Evolutionary conservation across 1,140 invertebrate species (phyloP), one percentile per base, ranked within the genome.

Genomic region (Drosophila ambigua): DNA sequence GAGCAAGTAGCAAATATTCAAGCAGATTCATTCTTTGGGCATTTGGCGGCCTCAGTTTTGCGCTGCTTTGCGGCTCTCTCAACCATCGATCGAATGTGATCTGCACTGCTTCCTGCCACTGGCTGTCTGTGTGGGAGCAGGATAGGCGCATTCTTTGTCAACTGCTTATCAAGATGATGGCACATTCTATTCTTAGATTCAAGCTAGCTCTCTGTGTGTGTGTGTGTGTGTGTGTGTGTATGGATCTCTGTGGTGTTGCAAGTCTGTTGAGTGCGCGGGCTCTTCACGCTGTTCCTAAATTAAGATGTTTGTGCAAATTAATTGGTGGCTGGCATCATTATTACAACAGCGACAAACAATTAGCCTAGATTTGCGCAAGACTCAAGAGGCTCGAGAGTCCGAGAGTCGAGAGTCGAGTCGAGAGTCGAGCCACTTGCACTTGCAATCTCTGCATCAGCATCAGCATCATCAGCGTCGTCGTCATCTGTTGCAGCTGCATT

Each of bases 231-330:
- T 13, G 4, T 39, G 8, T 16, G 16, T 16, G 16, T 16, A 1
- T 16, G 16, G 20, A 20, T 20, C 20, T 20, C 20, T 39, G 11
- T 39, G 35, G 11, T 39, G 35, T 39, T 11, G 15, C 11, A 48
- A 16, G 44, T 45, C 6, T 9, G 28, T 48, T 28, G 64, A 71
- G 67, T 55, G 48, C 39, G 16, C 39, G 16, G 35, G 35, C 28
- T 65, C 66, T 59, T 43, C 52, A 62, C 39, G 66, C 63, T 50
- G 68, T 82, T 67, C 73, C 68, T 89, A 88, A 83, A 89, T 88
- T 88, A 89, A 88, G 83, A 88, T 88, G 84, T 89, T 88, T 88
- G 83, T 88, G 83, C 84, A 88, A 88, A 88, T 88, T 88, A 88
- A 88, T 88, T 88, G 84, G 84, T 79, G 76, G 84, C 83, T 88